Percentiles rank a stretch among this genome's conserved stretches.
Conservation (phyloP, 2,113 vertebrate species). For the Lagenorhynchus albirostris region DNA sequence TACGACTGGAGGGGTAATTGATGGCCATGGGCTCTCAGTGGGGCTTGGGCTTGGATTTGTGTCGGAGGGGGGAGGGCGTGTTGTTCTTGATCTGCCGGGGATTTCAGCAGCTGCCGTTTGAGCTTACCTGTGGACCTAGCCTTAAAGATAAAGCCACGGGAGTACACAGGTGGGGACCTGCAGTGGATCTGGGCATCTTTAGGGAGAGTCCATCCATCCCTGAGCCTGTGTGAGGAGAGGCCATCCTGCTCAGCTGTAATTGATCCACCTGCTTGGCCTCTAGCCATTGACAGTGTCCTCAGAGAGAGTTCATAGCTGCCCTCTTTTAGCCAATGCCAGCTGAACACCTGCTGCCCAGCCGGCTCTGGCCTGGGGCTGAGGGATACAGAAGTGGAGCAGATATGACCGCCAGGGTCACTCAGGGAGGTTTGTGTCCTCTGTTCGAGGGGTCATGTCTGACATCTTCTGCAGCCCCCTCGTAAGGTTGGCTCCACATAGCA, state of each 20-base stretch:
- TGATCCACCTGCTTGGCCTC: neutral
- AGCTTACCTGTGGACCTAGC: neutral
- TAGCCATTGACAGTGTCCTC: neutral
- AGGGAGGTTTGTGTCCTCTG: neutral
- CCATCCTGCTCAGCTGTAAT: neutral
- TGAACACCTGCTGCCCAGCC: neutral
- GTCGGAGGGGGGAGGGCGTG: fast-evolving
- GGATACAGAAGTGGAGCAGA: neutral
- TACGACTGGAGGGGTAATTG: neutral
- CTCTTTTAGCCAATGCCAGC: neutral
- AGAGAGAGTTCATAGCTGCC: neutral
- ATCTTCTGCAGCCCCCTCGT: neutral
- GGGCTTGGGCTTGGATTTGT: neutral
- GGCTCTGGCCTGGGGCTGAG: neutral
- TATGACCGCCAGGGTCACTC: neutral
- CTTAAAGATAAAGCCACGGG: neutral
- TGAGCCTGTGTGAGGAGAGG: neutral
- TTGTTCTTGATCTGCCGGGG: neutral
- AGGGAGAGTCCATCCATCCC: neutral
- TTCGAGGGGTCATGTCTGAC: neutral
- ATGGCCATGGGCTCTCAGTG: neutral
- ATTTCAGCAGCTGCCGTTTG: neutral
- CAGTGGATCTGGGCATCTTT: neutral
- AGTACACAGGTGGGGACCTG: fast-evolving
- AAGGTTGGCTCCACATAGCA: neutral